Conservation (phyloP, 2,797 vertebrate genomes). For the Amphiprion clarkii region DNA sequence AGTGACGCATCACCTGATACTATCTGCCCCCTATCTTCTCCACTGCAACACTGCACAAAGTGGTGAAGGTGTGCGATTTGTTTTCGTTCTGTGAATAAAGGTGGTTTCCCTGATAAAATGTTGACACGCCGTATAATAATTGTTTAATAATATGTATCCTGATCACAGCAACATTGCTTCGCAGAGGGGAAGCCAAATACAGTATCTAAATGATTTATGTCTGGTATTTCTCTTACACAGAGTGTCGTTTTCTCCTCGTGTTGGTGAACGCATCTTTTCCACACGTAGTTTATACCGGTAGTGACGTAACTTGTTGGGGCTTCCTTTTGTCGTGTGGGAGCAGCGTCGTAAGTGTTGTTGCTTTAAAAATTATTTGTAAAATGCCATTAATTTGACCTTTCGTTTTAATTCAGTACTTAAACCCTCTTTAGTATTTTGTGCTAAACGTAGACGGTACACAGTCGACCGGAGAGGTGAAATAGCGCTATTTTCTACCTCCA, state of each 20-base stretch:
- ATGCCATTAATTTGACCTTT: rapidly evolving
- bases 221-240: background rate
- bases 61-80: background rate
- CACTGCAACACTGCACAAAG: constrained; percentile 1
- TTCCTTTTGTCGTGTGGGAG: constrained; percentile 53
- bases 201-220: background rate
- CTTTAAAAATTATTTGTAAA: background rate
- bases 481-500: background rate
- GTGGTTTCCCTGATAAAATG: background rate
- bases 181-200: background rate
- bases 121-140: background rate
- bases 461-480: rapidly evolving
- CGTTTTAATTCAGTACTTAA: rapidly evolving
- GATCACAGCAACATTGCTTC: background rate
- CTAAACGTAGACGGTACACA: rapidly evolving
- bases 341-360: constrained; percentile 56
- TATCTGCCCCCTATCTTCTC: constrained; percentile 11
- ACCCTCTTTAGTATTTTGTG: rapidly evolving
- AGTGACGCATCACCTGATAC: background rate
- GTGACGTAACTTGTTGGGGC: constrained; percentile 37
- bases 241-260: background rate
- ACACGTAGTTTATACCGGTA: constrained; percentile 23
- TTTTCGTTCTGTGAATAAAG: background rate
- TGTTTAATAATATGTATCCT: background rate
- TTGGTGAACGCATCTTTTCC: constrained; percentile 17